Evolutionary conservation across 1,140 invertebrate species (phyloP).

Genomic region (Pteromalus puparum): DNA sequence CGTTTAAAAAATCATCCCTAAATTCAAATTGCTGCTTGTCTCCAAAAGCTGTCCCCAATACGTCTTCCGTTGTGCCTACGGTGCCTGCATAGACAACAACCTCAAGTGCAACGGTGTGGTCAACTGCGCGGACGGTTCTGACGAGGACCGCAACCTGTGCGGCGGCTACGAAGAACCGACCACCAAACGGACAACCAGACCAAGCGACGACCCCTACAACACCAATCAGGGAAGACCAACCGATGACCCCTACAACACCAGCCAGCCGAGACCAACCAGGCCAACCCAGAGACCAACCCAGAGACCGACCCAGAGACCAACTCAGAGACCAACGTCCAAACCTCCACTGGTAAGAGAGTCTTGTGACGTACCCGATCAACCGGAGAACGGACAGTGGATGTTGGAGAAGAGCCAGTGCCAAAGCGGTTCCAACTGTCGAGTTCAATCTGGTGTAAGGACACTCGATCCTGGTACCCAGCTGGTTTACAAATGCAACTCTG

Average conservation of each 20-base stretch:
- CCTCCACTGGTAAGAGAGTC: not conserved
- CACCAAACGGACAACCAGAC: not conserved
- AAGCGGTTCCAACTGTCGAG: conserved; percentile 54
- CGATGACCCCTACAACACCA: not conserved
- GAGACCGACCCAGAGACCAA: not conserved
- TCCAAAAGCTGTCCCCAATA: conserved; percentile 67
- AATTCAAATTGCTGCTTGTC: not conserved
- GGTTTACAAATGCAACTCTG: conserved; percentile 64
- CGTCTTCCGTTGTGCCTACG: conserved; percentile 79
- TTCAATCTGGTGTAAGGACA: conserved; percentile 6
- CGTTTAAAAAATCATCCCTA: no score
- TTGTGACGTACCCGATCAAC: conserved; percentile 64
- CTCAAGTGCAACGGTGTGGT: conserved; percentile 76
- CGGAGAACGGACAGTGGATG: conserved; percentile 64
- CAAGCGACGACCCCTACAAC: not conserved
- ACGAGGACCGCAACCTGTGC: conserved; percentile 76
- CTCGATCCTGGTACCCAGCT: conserved; percentile 63
- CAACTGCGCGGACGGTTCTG: conserved; percentile 83
- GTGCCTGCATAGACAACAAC: conserved; percentile 77
- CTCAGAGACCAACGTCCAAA: not conserved
- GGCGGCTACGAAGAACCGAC: not conserved
- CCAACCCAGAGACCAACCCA: not conserved
- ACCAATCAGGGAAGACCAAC: not conserved
- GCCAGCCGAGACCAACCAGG: conserved; percentile 9
- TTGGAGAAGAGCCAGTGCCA: conserved; percentile 61